Evolutionary conservation across 2,113 vertebrate genomes (phyloP), one percentile per base, ranked within the genome.

Genomic region (Pelmatolapia mariae): DNA sequence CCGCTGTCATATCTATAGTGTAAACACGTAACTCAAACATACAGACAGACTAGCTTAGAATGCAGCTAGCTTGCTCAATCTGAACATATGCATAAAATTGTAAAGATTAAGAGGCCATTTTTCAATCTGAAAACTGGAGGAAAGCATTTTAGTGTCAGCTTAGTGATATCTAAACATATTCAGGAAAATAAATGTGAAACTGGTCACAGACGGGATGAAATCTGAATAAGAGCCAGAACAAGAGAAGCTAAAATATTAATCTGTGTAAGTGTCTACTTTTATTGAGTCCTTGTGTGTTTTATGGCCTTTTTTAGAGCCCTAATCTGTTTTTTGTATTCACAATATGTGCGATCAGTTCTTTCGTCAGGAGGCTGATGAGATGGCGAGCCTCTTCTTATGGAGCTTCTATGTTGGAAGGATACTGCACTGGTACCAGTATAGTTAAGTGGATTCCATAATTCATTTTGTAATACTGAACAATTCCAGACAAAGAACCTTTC

Each of bases 11-110:
- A 24, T 15, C 2, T 68, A n/a, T 9, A 43, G n/a, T 71, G 36
- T 43, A 71, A 16, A 40, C n/a, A 71, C 24, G 12, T 43, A 43
- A 71, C 36, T 4, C n/a, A 43, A 43, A 40, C 63, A 71, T 40
- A 43, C 36, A 71, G 19, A 40, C 36, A 24, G 33, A 33, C 10
- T 13, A 66, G 4, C 33, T 38, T 13, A 66, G 19, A 38, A 66
- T 63, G 16, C 29, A 19, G 16, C 33, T 6, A 33, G 59, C 9
- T 6, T 63, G 0, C 29, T 61, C 16, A 10, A 0, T 0, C 29
- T 0, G 1, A 33, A 33, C 29, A 63, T 63, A 7, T 63, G 29
- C 16, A 63, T 63, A 19, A 33, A 63, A 36, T 0, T 63, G 59
- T 63, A 36, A 63, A 63, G 10, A 33, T 63, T 63, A 33, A 10